Evolutionary conservation across 2,888 invertebrate species (phyloP), one percentile per base, ranked within the genome.

Genomic region (Hypomecis atomaria): DNA sequence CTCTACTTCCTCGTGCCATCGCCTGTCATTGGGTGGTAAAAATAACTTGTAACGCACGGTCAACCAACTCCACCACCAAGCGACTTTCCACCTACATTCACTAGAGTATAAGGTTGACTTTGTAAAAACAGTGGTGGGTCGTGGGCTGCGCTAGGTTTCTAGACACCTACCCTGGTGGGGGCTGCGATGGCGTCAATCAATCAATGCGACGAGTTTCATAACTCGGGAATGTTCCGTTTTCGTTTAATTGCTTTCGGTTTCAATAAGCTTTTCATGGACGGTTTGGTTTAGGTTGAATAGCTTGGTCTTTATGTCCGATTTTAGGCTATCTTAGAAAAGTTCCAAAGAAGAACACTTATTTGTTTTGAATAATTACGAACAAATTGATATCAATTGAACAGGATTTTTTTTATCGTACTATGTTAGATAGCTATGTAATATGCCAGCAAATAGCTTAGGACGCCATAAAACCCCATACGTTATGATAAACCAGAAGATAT

Each of bases 21-120:
- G 66, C 68, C 60, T 70, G 74, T 75, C 74, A 79, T 81, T 80
- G 80, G 78, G 48, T 70, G 70, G 64, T 75, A 78, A 72, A 77
- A 77, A 79, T 79, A 79, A 59, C 70, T 55, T 65, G 65, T 64
- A 65, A 54, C 49, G 53, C 53, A 54, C 66, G 55, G 50, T 47
- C 58, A 50, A 52, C 59, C 9, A 8, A 7, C 7, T 8, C 13
- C 5, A 9, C 13, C 5, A 4, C 33, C 45, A 37, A 7, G 11
- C 11, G 5, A 63, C 9, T 48, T 34, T 11, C 2, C 7, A 65
- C 66, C 10, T 62, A 47, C 6, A 4, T 0, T 9, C 7, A 0
- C 1, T 7, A 4, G 23, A 23, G 0, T 7, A 0, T 62, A 62
- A 53, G 55, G 59, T 62, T 9, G 10, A 2, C 59, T 57, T 59